Evolutionary conservation across 1,140 invertebrate species (phyloP).

Genomic region (Pseudomyrmex cubaensis): DNA sequence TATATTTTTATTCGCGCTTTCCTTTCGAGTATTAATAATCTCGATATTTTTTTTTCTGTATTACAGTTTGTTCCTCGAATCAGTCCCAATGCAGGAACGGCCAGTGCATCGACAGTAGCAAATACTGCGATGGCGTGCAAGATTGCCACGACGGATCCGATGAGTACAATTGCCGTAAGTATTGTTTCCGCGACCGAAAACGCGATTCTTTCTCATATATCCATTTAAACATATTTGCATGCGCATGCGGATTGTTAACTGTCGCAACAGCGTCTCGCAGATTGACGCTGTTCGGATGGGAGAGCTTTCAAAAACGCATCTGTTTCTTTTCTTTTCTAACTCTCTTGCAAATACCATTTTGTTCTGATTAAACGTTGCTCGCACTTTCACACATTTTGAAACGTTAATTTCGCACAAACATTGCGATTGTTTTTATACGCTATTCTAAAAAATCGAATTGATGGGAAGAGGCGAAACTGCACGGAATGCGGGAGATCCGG

Average conservation of each 20-base stretch:
- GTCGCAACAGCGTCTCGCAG: not conserved
- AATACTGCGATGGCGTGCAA: constrained; percentile 87
- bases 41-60: constrained; percentile 49
- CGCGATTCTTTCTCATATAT: not conserved
- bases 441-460: too few species aligned
- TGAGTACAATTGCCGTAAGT: constrained; percentile 87
- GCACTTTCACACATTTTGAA: too few species aligned
- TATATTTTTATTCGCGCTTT: too few species aligned
- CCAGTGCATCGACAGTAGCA: constrained; percentile 88
- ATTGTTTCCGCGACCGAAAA: constrained; percentile 25
- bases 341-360: too few species aligned
- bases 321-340: not conserved
- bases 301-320: too few species aligned
- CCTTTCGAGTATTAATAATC: too few species aligned
- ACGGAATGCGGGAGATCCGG: too few species aligned
- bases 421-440: too few species aligned
- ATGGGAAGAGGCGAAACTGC: too few species aligned
- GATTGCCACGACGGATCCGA: constrained; percentile 88
- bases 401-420: too few species aligned
- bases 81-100: constrained; percentile 87
- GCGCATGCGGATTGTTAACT: not conserved
- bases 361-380: too few species aligned
- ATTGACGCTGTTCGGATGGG: not conserved
- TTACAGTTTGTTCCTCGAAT: constrained; percentile 77
- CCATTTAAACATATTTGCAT: not conserved